Percentiles rank a stretch among this genome's conserved stretches.
phyloP scores from a whole-genome alignment of 2,113 vertebrate genomes.

The Pedetes capensis region DNA sequence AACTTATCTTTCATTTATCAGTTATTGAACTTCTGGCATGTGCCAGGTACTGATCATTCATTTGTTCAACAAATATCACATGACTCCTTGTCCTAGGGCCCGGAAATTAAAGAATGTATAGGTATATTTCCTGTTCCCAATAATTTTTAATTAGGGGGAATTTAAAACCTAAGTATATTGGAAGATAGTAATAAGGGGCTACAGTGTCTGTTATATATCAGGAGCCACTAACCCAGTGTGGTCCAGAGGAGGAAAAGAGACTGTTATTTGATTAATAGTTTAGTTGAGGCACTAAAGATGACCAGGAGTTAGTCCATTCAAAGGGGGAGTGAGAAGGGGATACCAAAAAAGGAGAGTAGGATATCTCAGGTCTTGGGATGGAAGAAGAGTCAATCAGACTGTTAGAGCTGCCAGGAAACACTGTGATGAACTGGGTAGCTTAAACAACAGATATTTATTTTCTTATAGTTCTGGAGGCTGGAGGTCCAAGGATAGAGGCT shows the following conservation, averaged over 20 bases:
- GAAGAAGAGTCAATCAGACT: neutral
- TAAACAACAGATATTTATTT: neutral
- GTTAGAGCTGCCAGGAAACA: neutral
- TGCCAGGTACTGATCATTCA: neutral
- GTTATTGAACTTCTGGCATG: neutral
- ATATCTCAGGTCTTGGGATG: neutral
- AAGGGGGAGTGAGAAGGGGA: neutral
- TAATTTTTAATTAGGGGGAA: neutral
- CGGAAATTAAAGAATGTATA: neutral
- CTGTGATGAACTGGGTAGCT: neutral
- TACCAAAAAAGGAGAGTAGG: neutral
- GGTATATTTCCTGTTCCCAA: neutral
- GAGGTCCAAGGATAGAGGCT: neutral
- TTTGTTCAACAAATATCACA: neutral
- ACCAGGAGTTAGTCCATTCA: neutral
- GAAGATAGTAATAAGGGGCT: neutral
- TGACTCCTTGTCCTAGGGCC: neutral
- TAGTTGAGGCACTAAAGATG: neutral
- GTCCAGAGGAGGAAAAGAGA: neutral
- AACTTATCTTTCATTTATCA: constrained; percentile 1
- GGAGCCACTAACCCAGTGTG: neutral
- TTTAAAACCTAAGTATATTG: constrained; percentile 1
- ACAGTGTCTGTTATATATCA: neutral
- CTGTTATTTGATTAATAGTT: neutral
- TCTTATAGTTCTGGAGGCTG: neutral